Evolutionary conservation across 2,888 invertebrate genomes (phyloP).

Genomic region (Catocala nupta): DNA sequence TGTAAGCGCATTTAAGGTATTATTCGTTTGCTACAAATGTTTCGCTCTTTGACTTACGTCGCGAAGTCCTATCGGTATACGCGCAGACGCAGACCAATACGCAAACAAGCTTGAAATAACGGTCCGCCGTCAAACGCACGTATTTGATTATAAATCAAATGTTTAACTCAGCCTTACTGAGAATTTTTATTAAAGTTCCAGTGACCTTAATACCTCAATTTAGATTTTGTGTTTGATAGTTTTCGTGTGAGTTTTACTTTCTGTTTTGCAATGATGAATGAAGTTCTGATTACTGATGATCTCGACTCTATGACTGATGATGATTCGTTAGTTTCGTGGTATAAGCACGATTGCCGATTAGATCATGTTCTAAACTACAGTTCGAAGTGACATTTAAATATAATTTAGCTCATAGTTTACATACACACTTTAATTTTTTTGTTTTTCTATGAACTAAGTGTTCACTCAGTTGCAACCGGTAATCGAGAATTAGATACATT

Average conservation of each 20-base stretch:
- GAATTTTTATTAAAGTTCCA: conserved; percentile 22
- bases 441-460: too few species aligned
- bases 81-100: conserved; percentile 1
- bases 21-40: too few species aligned
- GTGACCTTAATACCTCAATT: conserved; percentile 22
- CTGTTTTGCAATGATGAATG: conserved; percentile 6
- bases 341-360: too few species aligned
- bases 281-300: neutral
- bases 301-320: neutral
- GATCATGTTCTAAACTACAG: too few species aligned
- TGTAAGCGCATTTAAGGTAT: too few species aligned
- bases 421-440: too few species aligned
- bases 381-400: too few species aligned
- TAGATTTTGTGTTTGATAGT: conserved; percentile 14
- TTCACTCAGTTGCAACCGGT: too few species aligned
- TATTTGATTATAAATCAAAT: conserved; percentile 40
- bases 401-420: too few species aligned
- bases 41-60: too few species aligned
- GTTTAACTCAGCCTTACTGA: conserved; percentile 22
- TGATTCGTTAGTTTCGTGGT: too few species aligned
- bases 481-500: too few species aligned
- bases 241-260: conserved; percentile 17
- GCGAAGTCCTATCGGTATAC: neutral
- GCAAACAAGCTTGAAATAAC: conserved; percentile 36
- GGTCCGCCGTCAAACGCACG: conserved; percentile 22